Base-by-base conservation (phyloP, 1,140 invertebrate genomes). In the Drosophila paulistorum region DNA sequence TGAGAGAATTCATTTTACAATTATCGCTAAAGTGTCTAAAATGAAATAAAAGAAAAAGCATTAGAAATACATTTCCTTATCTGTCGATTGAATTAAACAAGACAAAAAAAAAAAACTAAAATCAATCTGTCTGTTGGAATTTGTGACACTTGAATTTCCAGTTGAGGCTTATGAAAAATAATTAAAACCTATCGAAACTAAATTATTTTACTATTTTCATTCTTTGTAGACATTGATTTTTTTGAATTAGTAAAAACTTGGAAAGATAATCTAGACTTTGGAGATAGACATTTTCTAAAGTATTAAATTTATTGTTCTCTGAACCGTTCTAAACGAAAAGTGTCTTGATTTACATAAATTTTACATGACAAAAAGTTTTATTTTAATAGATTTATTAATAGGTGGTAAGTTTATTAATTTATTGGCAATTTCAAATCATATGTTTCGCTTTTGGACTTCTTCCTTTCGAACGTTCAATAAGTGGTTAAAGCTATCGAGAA, bases 51-150 rank as follows among this genome's bases (percentile, higher is more conserved):
- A 23, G 17, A 51, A 51, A 51, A 23, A 51, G 45, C 45, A 51
- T 51, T 51, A 51, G 45, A 51, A 51, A 51, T 23, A 51, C 45
- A 51, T 51, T 51, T 51, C 17, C 45, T 51, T 51, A 51, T 51
- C 45, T 51, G 9, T 23, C 45, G 7, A 51, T 48, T 48, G 45
- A 20, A 42, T n/a, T 30, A 30, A 30, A 30, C 0, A 30, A 30
- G 14, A 11, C 0, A 20, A 48, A 48, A 20, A 17, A 48, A 48
- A 20, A 48, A 11, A 2, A 5, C 3, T 10, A 3, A 9, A 11
- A 51, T 51, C 11, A 51, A 11, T 51, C 14, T 51, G 17, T n/a
- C 7, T 10, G 14, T 20, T 23, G 45, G 45, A 13, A 51, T 23
- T 5, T 20, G 9, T 51, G 17, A 23, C 17, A 51, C 45, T 51